Percentiles rank a stretch among this genome's conserved stretches.
Evolutionary conservation across 1,140 invertebrate genomes (phyloP).

Genomic region (Frieseomelitta varia): DNA sequence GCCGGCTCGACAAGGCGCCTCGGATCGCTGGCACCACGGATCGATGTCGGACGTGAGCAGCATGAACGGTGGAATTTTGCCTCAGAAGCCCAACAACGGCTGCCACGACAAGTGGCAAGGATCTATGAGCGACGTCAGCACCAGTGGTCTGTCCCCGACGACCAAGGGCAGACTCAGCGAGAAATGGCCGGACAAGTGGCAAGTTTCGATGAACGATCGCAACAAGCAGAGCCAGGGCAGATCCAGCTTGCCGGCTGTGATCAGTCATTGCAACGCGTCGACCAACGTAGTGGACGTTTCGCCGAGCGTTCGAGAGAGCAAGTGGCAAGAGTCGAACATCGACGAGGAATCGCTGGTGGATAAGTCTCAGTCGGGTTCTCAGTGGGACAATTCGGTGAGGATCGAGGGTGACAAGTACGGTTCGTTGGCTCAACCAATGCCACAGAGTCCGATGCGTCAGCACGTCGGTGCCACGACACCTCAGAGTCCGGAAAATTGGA

Average conservation of each 20-base stretch:
- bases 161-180: slow-evolving; percentile 62
- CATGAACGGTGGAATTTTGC: slow-evolving; percentile 67
- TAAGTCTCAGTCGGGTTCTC: slow-evolving; percentile 48
- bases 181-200: slow-evolving; percentile 74
- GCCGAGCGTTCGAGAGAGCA: slow-evolving; percentile 58
- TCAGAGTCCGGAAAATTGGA: slow-evolving; percentile 68
- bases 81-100: slow-evolving; percentile 63
- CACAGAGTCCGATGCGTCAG: slow-evolving; percentile 66
- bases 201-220: slow-evolving; percentile 73
- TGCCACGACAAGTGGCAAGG: slow-evolving; percentile 82
- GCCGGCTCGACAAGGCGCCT: slow-evolving; percentile 68
- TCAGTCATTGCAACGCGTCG: slow-evolving; percentile 64
- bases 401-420: slow-evolving; percentile 66
- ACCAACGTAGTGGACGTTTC: slow-evolving; percentile 61
- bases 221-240: slow-evolving; percentile 68
- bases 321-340: slow-evolving; percentile 73
- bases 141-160: slow-evolving; percentile 53
- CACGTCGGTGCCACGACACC: slow-evolving; percentile 49
- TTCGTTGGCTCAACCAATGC: slow-evolving; percentile 59
- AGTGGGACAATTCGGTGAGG: slow-evolving; percentile 64
- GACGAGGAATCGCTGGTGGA: slow-evolving; percentile 64
- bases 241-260: slow-evolving; percentile 66
- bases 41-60: slow-evolving; percentile 78
- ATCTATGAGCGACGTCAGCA: slow-evolving; percentile 83
- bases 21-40: slow-evolving; percentile 77